Evolutionary conservation across 2,113 vertebrate genomes (phyloP).

Genomic region (Galeopterus variegatus): DNA sequence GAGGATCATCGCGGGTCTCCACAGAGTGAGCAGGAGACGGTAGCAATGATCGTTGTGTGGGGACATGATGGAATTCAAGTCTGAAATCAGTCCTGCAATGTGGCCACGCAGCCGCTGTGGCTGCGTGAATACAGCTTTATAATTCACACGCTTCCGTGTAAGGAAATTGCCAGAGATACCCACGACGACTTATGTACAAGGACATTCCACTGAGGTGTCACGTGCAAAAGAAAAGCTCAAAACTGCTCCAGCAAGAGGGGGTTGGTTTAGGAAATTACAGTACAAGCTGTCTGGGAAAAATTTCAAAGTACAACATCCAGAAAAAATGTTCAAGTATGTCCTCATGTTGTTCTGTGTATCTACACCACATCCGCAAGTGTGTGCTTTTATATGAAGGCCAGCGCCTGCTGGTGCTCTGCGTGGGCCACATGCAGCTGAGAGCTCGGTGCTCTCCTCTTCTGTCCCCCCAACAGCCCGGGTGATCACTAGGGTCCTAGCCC

Average conservation of each 20-base stretch:
- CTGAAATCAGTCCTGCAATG: neutral
- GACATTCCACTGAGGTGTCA: neutral
- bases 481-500: too few species aligned
- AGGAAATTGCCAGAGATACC: neutral
- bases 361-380: neutral
- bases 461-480: too few species aligned
- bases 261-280: neutral
- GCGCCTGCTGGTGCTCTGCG: accelerated
- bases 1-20: neutral
- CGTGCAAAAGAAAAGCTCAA: neutral
- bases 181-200: neutral
- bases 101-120: accelerated
- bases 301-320: too few species aligned
- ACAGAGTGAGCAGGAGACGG: neutral
- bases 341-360: neutral
- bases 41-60: neutral
- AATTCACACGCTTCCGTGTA: too few species aligned
- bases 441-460: neutral
- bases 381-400: accelerated
- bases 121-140: accelerated
- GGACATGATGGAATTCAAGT: neutral
- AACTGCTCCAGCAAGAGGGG: too few species aligned
- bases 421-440: accelerated
- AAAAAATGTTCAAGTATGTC: neutral
- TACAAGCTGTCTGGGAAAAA: neutral